These are phyloP conservation scores for Craseonycteris thonglongyai DNA, from an alignment of 2,113 vertebrate genomes.

Conservation along the genomic window DNA sequence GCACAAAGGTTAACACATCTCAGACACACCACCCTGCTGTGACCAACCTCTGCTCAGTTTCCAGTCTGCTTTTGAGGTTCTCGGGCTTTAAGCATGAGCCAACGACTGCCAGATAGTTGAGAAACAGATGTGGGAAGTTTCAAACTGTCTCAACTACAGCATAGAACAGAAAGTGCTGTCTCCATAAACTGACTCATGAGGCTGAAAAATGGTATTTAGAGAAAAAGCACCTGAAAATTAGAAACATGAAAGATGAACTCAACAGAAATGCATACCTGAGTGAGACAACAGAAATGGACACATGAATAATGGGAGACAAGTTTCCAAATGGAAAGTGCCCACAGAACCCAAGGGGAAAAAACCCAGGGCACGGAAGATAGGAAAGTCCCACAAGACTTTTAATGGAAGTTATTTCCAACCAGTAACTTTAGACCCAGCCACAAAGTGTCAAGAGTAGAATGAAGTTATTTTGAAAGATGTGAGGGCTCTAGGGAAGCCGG, in stretches of 20 bases:
- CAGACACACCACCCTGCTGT: too few relatives aligned
- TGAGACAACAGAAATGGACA: accelerated
- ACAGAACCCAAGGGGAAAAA: not conserved
- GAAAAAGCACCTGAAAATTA: too few relatives aligned
- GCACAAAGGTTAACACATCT: not conserved
- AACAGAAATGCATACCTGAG: accelerated
- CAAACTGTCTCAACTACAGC: not conserved
- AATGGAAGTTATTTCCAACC: not conserved
- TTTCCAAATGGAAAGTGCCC: not conserved
- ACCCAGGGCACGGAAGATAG: not conserved
- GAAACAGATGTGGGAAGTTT: not conserved
- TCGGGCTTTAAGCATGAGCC: not conserved
- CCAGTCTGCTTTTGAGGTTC: not conserved
- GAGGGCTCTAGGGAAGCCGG: too few relatives aligned
- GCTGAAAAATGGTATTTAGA: not conserved
- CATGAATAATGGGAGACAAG: not conserved
- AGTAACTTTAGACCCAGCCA: not conserved
- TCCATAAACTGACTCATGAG: not conserved
- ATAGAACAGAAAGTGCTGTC: not conserved
- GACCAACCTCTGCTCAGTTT: not conserved
- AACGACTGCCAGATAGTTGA: not conserved
- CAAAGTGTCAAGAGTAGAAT: not conserved
- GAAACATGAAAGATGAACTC: not conserved
- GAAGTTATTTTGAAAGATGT: not conserved
- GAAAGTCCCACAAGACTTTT: not conserved